Percentiles rank a stretch among this genome's conserved stretches.
phyloP scores from a whole-genome alignment of 2,797 vertebrate genomes.

The Strix occidentalis region DNA sequence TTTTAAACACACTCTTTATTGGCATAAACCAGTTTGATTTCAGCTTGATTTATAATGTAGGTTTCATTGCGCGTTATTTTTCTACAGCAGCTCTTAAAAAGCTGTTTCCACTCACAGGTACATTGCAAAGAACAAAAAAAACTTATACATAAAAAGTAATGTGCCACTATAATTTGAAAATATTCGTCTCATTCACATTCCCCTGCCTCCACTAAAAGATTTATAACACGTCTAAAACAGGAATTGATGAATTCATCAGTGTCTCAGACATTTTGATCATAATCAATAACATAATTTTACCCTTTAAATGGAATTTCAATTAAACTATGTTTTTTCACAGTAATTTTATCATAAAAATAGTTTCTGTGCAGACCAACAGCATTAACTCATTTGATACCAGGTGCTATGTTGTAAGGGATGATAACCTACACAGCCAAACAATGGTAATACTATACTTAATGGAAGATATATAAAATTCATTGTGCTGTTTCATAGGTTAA shows the following conservation, averaged over 20 bases:
- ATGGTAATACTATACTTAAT: background rate
- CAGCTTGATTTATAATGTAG: slow-evolving; percentile 43
- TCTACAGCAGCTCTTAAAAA: slow-evolving; percentile 46
- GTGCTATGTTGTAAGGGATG: background rate
- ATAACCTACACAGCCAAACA: background rate
- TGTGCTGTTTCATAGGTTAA: background rate
- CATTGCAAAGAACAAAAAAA: slow-evolving; percentile 47
- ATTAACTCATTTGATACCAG: slow-evolving; percentile 59
- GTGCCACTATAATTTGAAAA: slow-evolving; percentile 68
- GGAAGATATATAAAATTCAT: background rate
- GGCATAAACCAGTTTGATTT: slow-evolving; percentile 37
- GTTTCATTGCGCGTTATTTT: slow-evolving; percentile 23
- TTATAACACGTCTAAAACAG: slow-evolving; percentile 65
- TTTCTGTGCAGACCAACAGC: slow-evolving; percentile 4
- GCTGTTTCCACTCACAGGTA: slow-evolving; percentile 7
- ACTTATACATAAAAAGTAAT: slow-evolving; percentile 49
- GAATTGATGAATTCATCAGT: slow-evolving; percentile 79
- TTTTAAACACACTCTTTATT: slow-evolving; percentile 49
- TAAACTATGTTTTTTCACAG: slow-evolving; percentile 70
- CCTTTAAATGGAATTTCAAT: slow-evolving; percentile 77
- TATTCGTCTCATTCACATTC: slow-evolving; percentile 67
- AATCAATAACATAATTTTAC: slow-evolving; percentile 81
- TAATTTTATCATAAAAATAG: slow-evolving; percentile 65
- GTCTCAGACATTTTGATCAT: slow-evolving; percentile 71
- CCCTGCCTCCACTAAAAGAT: slow-evolving; percentile 69